Evolutionary conservation across 2,797 vertebrate genomes (phyloP).

Genomic region (Oreonectes daqikongensis): DNA sequence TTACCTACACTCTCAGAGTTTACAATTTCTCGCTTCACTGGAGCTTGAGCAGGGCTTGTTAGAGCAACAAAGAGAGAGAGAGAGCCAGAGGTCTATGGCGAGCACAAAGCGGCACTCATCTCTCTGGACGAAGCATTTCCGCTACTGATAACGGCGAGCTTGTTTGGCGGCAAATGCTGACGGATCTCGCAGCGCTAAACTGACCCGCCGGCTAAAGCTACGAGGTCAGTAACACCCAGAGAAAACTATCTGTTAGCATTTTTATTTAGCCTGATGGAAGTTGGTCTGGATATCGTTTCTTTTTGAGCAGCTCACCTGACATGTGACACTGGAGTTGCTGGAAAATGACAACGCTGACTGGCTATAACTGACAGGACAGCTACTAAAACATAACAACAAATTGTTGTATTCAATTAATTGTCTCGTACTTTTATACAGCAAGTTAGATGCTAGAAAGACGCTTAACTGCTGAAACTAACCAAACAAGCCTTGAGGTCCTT

Average conservation of each 20-base stretch:
- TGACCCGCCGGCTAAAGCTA: slow-evolving; percentile 28
- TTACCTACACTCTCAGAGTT: slow-evolving; percentile 95
- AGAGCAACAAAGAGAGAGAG: slow-evolving; percentile 84
- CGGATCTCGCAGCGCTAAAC: slow-evolving; percentile 10
- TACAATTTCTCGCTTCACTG: slow-evolving; percentile 99
- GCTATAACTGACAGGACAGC: not conserved
- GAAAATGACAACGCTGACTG: no score
- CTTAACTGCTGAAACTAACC: no score
- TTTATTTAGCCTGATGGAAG: not conserved
- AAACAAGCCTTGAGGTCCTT: no score
- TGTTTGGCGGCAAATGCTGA: slow-evolving; percentile 78
- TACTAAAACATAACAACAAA: not conserved
- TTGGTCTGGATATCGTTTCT: not conserved
- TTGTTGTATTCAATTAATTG: no score
- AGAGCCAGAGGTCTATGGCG: slow-evolving; percentile 79
- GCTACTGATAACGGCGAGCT: slow-evolving; percentile 86
- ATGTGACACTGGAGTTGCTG: not conserved
- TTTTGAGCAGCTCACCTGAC: not conserved
- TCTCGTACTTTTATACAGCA: not conserved
- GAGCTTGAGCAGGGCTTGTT: slow-evolving; percentile 98
- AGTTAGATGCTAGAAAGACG: no score
- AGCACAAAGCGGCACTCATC: slow-evolving; percentile 89
- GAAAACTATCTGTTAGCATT: slow-evolving; percentile 13
- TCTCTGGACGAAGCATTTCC: slow-evolving; percentile 87
- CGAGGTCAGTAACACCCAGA: not conserved